Conservation (phyloP, 2,888 invertebrate species). For the Orthonevra nobilis region DNA sequence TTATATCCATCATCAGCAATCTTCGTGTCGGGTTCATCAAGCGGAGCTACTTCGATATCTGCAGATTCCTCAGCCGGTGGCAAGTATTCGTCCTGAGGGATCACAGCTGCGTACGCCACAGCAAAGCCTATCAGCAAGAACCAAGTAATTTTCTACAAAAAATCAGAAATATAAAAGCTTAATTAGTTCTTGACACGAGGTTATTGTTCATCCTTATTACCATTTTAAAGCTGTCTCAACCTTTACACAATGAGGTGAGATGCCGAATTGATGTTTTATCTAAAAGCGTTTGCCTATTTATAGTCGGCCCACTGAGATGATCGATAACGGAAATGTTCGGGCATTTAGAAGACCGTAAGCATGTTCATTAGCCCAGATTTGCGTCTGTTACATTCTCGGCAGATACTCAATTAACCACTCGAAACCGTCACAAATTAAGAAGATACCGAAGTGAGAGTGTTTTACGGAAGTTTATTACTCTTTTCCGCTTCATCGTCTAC, state of each 20-base stretch:
- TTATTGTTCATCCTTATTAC: neutral
- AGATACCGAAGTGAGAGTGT: neutral
- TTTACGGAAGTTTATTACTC: constrained; percentile 9
- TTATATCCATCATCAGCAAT: constrained; percentile 26
- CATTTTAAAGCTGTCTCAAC: constrained; percentile 28
- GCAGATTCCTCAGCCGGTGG: constrained; percentile 20
- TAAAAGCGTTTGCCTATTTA: constrained; percentile 17
- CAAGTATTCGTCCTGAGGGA: constrained; percentile 31
- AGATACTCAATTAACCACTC: constrained; percentile 9
- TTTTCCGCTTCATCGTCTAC: neutral
- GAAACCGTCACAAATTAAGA: neutral
- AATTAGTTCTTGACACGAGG: neutral
- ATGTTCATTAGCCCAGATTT: constrained; percentile 3
- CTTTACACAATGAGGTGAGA: constrained; percentile 22
- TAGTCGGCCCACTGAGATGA: neutral
- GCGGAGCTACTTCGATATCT: neutral
- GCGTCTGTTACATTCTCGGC: neutral
- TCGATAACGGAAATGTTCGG: constrained; percentile 7
- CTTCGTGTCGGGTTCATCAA: neutral
- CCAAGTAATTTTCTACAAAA: constrained; percentile 10
- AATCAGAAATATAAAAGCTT: neutral
- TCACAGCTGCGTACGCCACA: constrained; percentile 22
- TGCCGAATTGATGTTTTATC: constrained; percentile 14
- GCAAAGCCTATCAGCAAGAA: neutral
- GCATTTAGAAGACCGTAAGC: neutral